These are phyloP conservation scores for Cryptops parisi DNA, from an alignment of 2,888 invertebrate genomes.

Conservation along the genomic window DNA sequence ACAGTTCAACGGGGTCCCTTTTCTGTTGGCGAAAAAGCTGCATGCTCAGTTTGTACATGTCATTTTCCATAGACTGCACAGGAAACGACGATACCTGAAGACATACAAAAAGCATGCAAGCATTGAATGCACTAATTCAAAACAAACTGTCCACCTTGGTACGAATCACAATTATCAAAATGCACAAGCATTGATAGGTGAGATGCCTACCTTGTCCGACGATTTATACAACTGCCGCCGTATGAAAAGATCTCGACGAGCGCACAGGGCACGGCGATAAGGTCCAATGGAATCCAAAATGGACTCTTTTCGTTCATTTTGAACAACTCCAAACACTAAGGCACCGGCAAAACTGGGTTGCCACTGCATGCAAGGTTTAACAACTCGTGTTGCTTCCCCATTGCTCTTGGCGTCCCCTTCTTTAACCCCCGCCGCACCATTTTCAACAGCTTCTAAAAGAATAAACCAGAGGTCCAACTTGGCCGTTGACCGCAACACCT, in stretches of 20 bases:
- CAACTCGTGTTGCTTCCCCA: neutral
- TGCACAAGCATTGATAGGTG: too few relatives aligned
- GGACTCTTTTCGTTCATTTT: conserved; percentile 28
- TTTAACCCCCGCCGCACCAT: too few relatives aligned
- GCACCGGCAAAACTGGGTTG: conserved; percentile 2
- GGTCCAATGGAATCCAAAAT: conserved; percentile 55
- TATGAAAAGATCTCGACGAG: conserved; percentile 62
- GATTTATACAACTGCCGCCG: conserved; percentile 45
- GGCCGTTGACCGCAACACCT: too few relatives aligned
- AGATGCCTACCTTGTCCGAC: conserved; percentile 39
- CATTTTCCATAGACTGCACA: conserved; percentile 7
- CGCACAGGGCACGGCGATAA: conserved; percentile 60
- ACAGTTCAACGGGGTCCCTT: too few relatives aligned
- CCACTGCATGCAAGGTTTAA: too few relatives aligned
- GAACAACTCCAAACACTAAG: conserved; percentile 20
- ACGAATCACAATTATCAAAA: too few relatives aligned
- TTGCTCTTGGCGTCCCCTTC: neutral
- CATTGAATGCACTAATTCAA: neutral
- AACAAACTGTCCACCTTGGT: too few relatives aligned
- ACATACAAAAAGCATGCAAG: neutral
- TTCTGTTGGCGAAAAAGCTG: conserved; percentile 14
- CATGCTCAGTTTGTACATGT: conserved; percentile 14
- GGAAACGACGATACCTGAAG: neutral
- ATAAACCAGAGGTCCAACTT: too few relatives aligned
- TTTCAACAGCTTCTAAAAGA: too few relatives aligned